Evolutionary conservation across 2,888 invertebrate genomes (phyloP), one percentile per base, ranked within the genome.

Genomic region (Mesopsocus fuscifrons): DNA sequence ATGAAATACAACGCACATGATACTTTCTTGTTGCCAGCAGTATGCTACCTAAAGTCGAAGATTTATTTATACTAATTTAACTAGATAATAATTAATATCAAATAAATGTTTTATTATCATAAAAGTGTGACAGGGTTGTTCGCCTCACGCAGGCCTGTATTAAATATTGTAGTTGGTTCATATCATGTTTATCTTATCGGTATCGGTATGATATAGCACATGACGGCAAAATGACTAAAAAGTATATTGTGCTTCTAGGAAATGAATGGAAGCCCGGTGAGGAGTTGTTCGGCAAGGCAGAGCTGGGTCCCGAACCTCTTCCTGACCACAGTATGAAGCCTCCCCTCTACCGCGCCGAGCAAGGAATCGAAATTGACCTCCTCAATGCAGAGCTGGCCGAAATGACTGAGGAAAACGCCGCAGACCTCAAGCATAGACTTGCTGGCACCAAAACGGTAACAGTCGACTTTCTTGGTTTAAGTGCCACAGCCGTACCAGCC

Each of bases 381-480:
- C 89, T 89, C 59, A 85, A 85, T 55, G 76, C 82, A 15, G 84
- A 83, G 53, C 68, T 87, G 41, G 73, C 73, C 13, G 78, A 75
- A 57, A 65, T 81, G 34, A 74, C 79, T 2, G 81, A 79, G 43
- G 80, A 80, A 49, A 80, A 80, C 56, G 62, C 65, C 5, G 88
- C 88, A 31, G 92, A 92, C 61, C 72, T 92, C 50, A 88, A 88
- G 64, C 74, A 85, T 64, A 92, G 92, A 66, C 91, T 92, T 52
- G 88, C 88, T 30, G 85, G 88, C 49, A 91, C 91, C 34, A 92
- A 92, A 62, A 85, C 82, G 52, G 71, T 72, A 13, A 34, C n/a
- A n/a, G n/a, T n/a, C 42, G n/a, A n/a, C n/a, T n/a, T n/a, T n/a
- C n/a, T n/a, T n/a, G n/a, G n/a, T n/a, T n/a, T n/a, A n/a, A n/a